Percentiles rank a stretch among this genome's conserved stretches.
These are phyloP conservation scores for Synchiropus splendidus DNA, from an alignment of 2,113 vertebrate genomes.

Conservation along the genomic window DNA sequence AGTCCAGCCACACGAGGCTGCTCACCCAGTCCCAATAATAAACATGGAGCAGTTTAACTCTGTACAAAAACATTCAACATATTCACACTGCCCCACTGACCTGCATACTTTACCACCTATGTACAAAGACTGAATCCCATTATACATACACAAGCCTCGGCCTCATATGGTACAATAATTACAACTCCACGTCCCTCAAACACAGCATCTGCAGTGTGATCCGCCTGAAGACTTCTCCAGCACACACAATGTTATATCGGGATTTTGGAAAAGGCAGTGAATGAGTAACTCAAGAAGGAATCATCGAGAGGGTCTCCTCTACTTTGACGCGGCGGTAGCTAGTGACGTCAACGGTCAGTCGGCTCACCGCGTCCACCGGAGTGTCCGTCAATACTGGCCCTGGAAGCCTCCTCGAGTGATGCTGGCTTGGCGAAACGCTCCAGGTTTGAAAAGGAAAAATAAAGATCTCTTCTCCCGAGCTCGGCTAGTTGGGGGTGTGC, in stretches of 20 bases:
- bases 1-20: no score
- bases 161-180: conserved; percentile 43
- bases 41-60: no score
- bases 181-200: conserved; percentile 17
- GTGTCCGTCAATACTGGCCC: conserved; percentile 22
- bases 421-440: conserved; percentile 37
- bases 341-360: conserved; percentile 18
- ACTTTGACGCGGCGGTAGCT: no score
- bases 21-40: no score
- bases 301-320: conserved; percentile 53
- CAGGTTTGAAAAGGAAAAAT: conserved; percentile 44
- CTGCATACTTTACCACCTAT: conserved; percentile 17
- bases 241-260: conserved; percentile 14
- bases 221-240: conserved; percentile 2
- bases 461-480: conserved; percentile 24
- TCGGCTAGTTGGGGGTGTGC: conserved; percentile 34
- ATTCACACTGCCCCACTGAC: neutral
- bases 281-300: conserved; percentile 56
- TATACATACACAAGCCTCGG: conserved; percentile 29
- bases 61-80: no score
- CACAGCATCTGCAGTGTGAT: no score
- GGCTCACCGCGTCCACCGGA: conserved; percentile 24
- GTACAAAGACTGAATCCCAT: conserved; percentile 26
- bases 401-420: conserved; percentile 28
- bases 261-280: conserved; percentile 50